phyloP scores from a whole-genome alignment of 2,797 vertebrate species.

The Cynodonichthys magdalenae region DNA sequence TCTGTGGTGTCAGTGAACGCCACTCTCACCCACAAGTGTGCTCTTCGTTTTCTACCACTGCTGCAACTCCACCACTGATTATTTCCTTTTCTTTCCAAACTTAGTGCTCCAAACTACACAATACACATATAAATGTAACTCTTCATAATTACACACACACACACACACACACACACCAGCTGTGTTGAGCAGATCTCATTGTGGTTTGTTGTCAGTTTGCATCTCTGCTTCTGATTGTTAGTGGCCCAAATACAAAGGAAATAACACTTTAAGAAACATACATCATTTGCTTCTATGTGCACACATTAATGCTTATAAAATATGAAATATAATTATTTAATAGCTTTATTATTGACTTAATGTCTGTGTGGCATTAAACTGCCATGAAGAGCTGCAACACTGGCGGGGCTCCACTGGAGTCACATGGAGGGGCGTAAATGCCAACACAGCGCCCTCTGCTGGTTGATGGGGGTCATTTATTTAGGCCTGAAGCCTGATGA shows the following conservation, averaged over 20 bases:
- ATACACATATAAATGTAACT: neutral
- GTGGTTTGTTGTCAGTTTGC: conserved; percentile 67
- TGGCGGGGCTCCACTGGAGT: neutral
- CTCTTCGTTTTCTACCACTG: conserved; percentile 4
- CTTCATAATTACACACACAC: neutral
- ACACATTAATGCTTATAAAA: neutral
- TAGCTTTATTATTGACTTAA: neutral
- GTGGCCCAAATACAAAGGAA: conserved; percentile 45
- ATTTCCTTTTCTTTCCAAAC: conserved; percentile 2
- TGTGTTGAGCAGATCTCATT: conserved; percentile 48
- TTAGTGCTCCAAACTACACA: neutral
- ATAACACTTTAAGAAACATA: neutral
- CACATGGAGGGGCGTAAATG: neutral
- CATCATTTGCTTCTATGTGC: neutral
- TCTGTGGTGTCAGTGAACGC: conserved; percentile 3
- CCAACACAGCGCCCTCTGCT: conserved; percentile 53
- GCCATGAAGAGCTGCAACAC: neutral
- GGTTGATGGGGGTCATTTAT: conserved; percentile 18
- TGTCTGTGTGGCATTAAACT: neutral
- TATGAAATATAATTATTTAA: neutral
- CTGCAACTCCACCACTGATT: conserved; percentile 25
- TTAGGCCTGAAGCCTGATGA: neutral
- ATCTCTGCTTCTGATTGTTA: conserved; percentile 57
- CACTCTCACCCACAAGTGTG: conserved; percentile 2
- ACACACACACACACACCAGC: conserved; percentile 42